Evolutionary conservation across 1,140 invertebrate species (phyloP).

Genomic region (Berghia stephanieae): DNA sequence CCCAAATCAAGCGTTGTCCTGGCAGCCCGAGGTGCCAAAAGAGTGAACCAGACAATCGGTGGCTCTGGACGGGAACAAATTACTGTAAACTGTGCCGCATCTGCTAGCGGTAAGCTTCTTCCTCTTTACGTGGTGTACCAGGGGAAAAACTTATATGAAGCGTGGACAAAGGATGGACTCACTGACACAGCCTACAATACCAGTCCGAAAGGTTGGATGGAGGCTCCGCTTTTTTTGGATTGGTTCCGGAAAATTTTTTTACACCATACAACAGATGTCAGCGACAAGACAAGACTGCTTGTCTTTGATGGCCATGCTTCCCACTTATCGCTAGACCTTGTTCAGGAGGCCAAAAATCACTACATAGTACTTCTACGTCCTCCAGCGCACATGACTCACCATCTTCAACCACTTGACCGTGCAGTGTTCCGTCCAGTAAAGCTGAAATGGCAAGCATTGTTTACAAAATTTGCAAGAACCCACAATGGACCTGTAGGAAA

Average conservation of each 20-base stretch:
- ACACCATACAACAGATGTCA: neutral
- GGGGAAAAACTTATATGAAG: constrained; percentile 31
- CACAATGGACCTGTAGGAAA: constrained; percentile 12
- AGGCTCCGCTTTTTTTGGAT: constrained; percentile 30
- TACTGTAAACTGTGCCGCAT: constrained; percentile 23
- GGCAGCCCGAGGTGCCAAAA: constrained; percentile 11
- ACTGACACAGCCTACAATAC: constrained; percentile 19
- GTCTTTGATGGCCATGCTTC: constrained; percentile 30
- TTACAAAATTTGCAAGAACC: constrained; percentile 3
- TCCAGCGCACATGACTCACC: constrained; percentile 11
- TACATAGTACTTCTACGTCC: constrained; percentile 5
- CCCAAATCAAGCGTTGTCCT: constrained; percentile 21
- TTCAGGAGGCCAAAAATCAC: constrained; percentile 11
- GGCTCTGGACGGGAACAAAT: constrained; percentile 16
- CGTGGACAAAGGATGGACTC: constrained; percentile 30
- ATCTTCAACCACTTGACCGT: constrained; percentile 5
- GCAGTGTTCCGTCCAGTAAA: constrained; percentile 27
- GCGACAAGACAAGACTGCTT: constrained; percentile 16
- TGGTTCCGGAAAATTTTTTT: constrained; percentile 35
- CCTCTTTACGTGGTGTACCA: constrained; percentile 32
- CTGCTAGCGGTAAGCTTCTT: constrained; percentile 26
- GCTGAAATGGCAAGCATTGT: constrained; percentile 20
- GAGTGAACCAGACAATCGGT: constrained; percentile 13
- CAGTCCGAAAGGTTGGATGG: constrained; percentile 32
- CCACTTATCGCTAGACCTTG: constrained; percentile 3